Evolutionary conservation across 2,797 vertebrate genomes (phyloP).

Genomic region (Phaenicophaeus curvirostris): DNA sequence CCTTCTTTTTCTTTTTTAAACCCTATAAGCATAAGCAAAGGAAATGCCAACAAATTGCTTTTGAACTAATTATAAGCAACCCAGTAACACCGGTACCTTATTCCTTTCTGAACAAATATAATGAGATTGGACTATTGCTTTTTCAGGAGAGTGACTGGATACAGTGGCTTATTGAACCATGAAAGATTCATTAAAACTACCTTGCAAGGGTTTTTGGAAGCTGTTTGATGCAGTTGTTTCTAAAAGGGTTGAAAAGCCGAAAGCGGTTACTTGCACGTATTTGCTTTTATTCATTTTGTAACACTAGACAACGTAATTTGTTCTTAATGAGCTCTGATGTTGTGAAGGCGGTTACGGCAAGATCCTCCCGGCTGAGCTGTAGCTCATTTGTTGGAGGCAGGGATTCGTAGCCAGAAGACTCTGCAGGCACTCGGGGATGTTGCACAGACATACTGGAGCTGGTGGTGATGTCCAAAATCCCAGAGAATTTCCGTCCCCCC

Average conservation of each 20-base stretch:
- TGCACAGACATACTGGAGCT: background rate
- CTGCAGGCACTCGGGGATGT: fast-evolving
- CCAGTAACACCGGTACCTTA: background rate
- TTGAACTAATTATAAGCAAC: constrained; percentile 49
- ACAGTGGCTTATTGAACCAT: constrained; percentile 44
- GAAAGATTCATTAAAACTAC: constrained; percentile 56
- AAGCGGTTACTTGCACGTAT: background rate
- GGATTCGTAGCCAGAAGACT: background rate
- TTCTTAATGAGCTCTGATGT: background rate
- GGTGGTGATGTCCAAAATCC: background rate
- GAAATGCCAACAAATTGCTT: background rate
- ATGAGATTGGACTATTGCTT: constrained; percentile 30
- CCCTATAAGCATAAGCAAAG: background rate
- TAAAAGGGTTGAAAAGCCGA: background rate
- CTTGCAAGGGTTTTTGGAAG: background rate
- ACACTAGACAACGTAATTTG: background rate
- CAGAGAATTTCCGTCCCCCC: background rate
- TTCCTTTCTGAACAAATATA: constrained; percentile 25
- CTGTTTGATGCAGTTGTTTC: background rate
- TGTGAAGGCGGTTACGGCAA: background rate
- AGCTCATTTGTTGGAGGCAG: background rate
- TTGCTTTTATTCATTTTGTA: background rate
- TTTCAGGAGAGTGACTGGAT: constrained; percentile 43
- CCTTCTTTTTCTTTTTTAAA: background rate
- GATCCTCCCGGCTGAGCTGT: background rate